Conservation (phyloP, 2,113 vertebrate species). For the Aegypius monachus region DNA sequence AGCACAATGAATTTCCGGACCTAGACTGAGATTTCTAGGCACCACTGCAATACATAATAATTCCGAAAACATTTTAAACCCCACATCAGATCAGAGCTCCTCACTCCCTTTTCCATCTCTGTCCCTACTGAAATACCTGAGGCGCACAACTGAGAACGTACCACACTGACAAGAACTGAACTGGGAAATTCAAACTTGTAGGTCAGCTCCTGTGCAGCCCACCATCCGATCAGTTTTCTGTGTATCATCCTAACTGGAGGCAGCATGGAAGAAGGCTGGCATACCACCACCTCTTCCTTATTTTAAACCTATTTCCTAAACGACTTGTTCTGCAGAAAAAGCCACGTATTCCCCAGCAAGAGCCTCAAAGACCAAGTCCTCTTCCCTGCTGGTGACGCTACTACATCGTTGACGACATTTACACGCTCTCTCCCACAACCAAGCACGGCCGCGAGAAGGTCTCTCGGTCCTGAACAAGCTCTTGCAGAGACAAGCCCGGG, state of each 20-base stretch:
- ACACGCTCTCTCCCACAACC: rapidly evolving
- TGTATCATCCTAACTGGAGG: rapidly evolving
- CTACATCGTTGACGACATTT: rapidly evolving
- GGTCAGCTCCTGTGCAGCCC: not conserved
- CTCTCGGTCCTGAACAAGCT: rapidly evolving
- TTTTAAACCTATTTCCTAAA: not conserved
- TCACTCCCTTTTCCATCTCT: too few relatives aligned
- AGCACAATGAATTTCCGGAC: not conserved
- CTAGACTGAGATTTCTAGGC: not conserved
- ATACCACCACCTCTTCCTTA: not conserved
- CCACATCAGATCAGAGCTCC: not conserved
- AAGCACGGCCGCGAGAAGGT: not conserved
- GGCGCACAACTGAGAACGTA: not conserved
- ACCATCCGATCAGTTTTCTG: not conserved
- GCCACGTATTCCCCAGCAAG: not conserved
- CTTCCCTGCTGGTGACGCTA: not conserved
- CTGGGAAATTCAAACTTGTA: not conserved
- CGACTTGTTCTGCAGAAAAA: not conserved
- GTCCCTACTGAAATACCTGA: not conserved
- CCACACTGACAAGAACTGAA: too few relatives aligned
- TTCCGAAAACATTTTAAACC: not conserved
- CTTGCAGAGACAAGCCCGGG: rapidly evolving
- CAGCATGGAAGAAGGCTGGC: rapidly evolving
- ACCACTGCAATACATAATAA: not conserved
- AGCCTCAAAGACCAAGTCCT: not conserved